These are phyloP conservation scores for Temnothorax nylanderi DNA, from an alignment of 1,140 invertebrate species.

Conservation along the genomic window DNA sequence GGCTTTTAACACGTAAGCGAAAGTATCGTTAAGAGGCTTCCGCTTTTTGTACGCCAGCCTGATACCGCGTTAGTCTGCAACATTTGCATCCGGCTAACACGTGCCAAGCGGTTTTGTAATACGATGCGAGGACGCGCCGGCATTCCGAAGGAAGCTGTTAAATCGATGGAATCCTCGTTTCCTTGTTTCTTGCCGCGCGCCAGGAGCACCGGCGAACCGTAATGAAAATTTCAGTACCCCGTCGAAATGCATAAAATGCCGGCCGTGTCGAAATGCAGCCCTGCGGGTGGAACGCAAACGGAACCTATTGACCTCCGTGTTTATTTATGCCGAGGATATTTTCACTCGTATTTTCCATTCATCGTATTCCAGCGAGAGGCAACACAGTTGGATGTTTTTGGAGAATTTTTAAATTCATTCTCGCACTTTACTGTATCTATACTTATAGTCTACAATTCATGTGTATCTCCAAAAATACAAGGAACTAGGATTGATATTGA, in stretches of 20 bases:
- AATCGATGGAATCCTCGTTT: slow-evolving; percentile 37
- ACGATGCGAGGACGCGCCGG: slow-evolving; percentile 26
- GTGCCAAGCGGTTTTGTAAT: slow-evolving; percentile 56
- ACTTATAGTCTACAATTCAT: not conserved
- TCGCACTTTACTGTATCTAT: not conserved
- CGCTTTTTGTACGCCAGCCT: slow-evolving; percentile 20
- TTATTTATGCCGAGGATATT: slow-evolving; percentile 37
- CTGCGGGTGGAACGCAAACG: slow-evolving; percentile 35
- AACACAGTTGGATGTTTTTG: not conserved
- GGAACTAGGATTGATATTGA: not conserved
- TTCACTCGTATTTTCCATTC: slow-evolving; percentile 23
- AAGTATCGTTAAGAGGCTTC: slow-evolving; percentile 63
- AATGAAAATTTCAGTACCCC: slow-evolving; percentile 53
- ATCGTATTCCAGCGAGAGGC: not conserved
- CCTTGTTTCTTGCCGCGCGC: slow-evolving; percentile 49
- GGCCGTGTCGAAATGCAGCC: slow-evolving; percentile 38
- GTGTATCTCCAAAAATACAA: not conserved
- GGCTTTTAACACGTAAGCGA: slow-evolving; percentile 41
- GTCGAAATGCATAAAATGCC: slow-evolving; percentile 56
- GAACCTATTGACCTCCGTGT: slow-evolving; percentile 39
- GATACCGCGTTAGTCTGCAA: slow-evolving; percentile 51
- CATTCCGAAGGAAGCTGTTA: slow-evolving; percentile 56
- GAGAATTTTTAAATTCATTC: slow-evolving; percentile 20
- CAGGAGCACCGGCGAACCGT: slow-evolving; percentile 28
- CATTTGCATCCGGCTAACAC: slow-evolving; percentile 60